phyloP scores from a whole-genome alignment of 2,797 vertebrate genomes.

The Chelon auratus region DNA sequence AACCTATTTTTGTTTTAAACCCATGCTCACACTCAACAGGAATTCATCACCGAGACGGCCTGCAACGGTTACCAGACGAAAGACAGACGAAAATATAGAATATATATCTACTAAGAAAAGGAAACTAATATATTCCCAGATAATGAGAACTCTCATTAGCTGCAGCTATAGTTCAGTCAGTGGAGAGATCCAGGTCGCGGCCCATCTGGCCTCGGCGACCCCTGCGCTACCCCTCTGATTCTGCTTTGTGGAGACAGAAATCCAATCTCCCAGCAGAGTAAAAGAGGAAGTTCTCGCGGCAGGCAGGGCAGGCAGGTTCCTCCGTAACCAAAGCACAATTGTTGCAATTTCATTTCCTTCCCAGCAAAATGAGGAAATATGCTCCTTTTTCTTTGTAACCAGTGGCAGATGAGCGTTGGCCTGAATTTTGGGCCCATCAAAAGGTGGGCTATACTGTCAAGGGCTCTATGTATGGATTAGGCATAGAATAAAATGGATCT shows the following conservation, averaged over 20 bases:
- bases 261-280: conserved; percentile 65
- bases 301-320: conserved; percentile 73
- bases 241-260: conserved; percentile 61
- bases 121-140: background rate
- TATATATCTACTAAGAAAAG: background rate
- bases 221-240: conserved; percentile 42
- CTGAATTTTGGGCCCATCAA: conserved; percentile 21
- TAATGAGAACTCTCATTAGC: conserved; percentile 19
- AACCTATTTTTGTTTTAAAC: too few relatives aligned
- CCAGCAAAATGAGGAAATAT: conserved; percentile 70
- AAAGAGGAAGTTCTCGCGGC: conserved; percentile 76
- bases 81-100: too few relatives aligned
- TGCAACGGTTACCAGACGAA: too few relatives aligned
- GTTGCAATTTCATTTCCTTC: conserved; percentile 77
- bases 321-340: conserved; percentile 75
- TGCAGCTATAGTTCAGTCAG: conserved; percentile 1
- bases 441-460: conserved; percentile 34
- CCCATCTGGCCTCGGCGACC: conserved; percentile 46
- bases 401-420: conserved; percentile 60
- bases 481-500: conserved; percentile 25
- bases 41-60: too few relatives aligned
- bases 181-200: conserved; percentile 41
- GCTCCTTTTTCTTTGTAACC: conserved; percentile 50
- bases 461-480: conserved; percentile 40
- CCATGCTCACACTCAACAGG: too few relatives aligned